Base-by-base conservation (phyloP, 2,113 vertebrate species). In the Semicossyphus pulcher region DNA sequence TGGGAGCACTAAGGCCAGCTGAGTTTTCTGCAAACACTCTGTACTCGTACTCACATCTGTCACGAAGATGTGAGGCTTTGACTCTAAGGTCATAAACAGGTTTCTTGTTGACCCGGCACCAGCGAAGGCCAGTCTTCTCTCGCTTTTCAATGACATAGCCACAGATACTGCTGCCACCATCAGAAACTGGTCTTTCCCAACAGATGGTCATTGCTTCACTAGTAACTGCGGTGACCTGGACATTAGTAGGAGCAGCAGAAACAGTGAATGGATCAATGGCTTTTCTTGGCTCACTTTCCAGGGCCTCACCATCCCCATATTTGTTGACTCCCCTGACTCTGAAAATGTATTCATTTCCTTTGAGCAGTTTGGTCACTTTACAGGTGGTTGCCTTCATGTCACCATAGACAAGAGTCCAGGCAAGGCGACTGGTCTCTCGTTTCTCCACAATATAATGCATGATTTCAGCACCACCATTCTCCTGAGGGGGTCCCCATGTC, bases 51-150 rank as follows among this genome's bases (percentile, higher is more conserved):
- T 99, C 97, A 88, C 93, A 94, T 61, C 98, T 96, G 65, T 96
- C 93, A 57, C 96, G 95, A 12, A 99, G 95, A 82, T 96, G 94
- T 20, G 95, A 93, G 53, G 98, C 96, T 89, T 99, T 99, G 56
- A 99, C 96, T 93, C 98, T 95, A 47, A 99, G 94, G 88, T 99
- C 98, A 89, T 97, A 99, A 82, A 99, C 97, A 68, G 96, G 96
- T 76, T 97, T 99, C 93, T 99, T 99, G 92, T 99, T 98, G 28
- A 99, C 97, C 72, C 98, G 97, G 52, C 97, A 93, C 98, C 98
- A 99, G 64, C 95, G 94, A 14, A 98, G 92, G 78, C 97, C 96
- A 49, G 95, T 94, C 90, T 98, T 99, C 92, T 99, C 98, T 78
- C 96, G 90, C 66, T 95, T 97, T 91, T 99, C 98, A 92, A 99